phyloP scores from a whole-genome alignment of 2,888 invertebrate species.

The Agriopis aurantiaria region DNA sequence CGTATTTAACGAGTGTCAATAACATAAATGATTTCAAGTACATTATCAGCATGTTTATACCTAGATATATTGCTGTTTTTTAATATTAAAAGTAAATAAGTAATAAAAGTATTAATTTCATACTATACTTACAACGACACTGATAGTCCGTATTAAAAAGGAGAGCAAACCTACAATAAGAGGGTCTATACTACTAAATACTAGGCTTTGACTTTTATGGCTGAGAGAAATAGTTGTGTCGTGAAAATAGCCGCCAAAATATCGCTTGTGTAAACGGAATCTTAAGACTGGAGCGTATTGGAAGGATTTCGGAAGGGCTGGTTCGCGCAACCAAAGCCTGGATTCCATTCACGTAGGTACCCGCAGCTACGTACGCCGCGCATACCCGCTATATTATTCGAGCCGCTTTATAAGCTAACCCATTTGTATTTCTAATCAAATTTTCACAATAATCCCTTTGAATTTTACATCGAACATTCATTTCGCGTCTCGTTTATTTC shows the following conservation, averaged over 20 bases:
- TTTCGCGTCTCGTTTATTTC: slow-evolving; percentile 41
- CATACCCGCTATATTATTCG: slow-evolving; percentile 16
- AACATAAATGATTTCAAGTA: too few species aligned
- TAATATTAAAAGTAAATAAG: too few species aligned
- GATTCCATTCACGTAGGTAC: slow-evolving; percentile 24
- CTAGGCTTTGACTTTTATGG: neutral
- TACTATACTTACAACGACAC: too few species aligned
- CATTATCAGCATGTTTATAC: too few species aligned
- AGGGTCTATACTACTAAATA: neutral
- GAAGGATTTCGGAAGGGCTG: slow-evolving; percentile 3
- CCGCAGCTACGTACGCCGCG: neutral
- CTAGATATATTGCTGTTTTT: too few species aligned
- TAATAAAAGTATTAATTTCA: too few species aligned
- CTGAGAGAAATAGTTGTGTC: neutral
- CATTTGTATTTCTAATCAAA: slow-evolving; percentile 44
- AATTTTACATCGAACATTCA: slow-evolving; percentile 39
- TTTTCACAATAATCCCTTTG: slow-evolving; percentile 43
- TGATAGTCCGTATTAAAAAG: too few species aligned
- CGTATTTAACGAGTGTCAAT: too few species aligned
- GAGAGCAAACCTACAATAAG: too few species aligned
- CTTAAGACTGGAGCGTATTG: slow-evolving; percentile 1
- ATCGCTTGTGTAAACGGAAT: neutral
- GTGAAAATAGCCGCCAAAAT: neutral
- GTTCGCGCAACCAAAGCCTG: slow-evolving; percentile 17
- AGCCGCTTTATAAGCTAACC: slow-evolving; percentile 29